Evolutionary conservation across 2,113 vertebrate species (phyloP).

Genomic region (Channa maculata): DNA sequence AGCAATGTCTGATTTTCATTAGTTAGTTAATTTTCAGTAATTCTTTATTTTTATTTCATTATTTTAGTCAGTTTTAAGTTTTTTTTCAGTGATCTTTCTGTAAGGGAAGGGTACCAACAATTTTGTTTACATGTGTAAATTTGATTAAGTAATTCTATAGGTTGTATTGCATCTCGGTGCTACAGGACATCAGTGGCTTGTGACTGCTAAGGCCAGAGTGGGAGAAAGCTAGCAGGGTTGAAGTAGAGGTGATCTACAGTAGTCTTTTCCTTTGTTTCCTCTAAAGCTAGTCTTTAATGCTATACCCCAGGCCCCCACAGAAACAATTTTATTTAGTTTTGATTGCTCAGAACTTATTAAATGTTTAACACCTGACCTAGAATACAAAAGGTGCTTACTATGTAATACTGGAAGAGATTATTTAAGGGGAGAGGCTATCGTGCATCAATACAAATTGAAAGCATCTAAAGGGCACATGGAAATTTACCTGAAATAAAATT

Average conservation of each 20-base stretch:
- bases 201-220: slow-evolving; percentile 18
- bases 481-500: slow-evolving; percentile 34
- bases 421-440: slow-evolving; percentile 27
- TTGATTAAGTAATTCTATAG: slow-evolving; percentile 39
- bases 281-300: slow-evolving; percentile 1
- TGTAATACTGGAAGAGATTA: slow-evolving; percentile 40
- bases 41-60: too few relatives aligned
- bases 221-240: slow-evolving; percentile 14
- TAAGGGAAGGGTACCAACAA: too few relatives aligned
- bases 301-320: slow-evolving; percentile 3
- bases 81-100: too few relatives aligned
- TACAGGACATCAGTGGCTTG: slow-evolving; percentile 51
- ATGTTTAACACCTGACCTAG: slow-evolving; percentile 6
- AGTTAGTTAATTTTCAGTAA: too few relatives aligned
- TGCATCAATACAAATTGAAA: slow-evolving; percentile 16
- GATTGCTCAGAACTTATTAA: not conserved
- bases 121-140: too few relatives aligned
- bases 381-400: slow-evolving; percentile 38
- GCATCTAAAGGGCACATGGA: slow-evolving; percentile 1
- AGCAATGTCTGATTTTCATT: too few relatives aligned
- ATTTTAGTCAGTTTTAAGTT: too few relatives aligned
- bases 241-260: slow-evolving; percentile 10
- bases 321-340: not conserved
- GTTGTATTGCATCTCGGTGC: slow-evolving; percentile 68
- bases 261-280: slow-evolving; percentile 1